Conservation (phyloP, 2,113 vertebrate genomes). For the Tichodroma muraria region DNA sequence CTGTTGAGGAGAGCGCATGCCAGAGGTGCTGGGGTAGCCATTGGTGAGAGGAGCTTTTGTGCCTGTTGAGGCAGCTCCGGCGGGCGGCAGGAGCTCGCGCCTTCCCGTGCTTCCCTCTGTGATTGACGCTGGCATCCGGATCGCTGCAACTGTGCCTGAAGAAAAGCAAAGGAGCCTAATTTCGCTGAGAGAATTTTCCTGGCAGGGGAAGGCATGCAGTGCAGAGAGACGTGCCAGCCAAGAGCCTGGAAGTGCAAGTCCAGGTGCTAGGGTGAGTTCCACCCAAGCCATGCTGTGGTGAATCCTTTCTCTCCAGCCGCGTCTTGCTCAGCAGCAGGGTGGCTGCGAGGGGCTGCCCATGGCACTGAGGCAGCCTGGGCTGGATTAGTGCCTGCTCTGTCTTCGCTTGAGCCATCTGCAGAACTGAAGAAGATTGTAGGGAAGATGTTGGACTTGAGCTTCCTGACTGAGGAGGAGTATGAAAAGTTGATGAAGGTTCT, state of each 20-base stretch:
- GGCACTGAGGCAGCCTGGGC: neutral
- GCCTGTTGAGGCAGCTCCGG: neutral
- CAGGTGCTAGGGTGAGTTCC: neutral
- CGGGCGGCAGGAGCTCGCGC: neutral
- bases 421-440: neutral
- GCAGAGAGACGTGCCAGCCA: neutral
- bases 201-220: neutral
- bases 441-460: conserved; percentile 70
- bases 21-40: neutral
- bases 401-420: neutral
- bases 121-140: neutral
- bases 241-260: neutral
- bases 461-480: conserved; percentile 69
- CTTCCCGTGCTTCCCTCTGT: neutral
- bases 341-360: neutral
- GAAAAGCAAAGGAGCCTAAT: neutral
- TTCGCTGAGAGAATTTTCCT: neutral
- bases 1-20: neutral
- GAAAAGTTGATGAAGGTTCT: conserved; percentile 67
- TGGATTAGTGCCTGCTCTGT: neutral
- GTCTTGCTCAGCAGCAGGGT: neutral
- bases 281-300: neutral
- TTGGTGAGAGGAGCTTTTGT: neutral
- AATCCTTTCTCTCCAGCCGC: neutral
- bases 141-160: neutral